Conservation (phyloP, 2,888 invertebrate genomes). For the Synergus laeviventris region DNA sequence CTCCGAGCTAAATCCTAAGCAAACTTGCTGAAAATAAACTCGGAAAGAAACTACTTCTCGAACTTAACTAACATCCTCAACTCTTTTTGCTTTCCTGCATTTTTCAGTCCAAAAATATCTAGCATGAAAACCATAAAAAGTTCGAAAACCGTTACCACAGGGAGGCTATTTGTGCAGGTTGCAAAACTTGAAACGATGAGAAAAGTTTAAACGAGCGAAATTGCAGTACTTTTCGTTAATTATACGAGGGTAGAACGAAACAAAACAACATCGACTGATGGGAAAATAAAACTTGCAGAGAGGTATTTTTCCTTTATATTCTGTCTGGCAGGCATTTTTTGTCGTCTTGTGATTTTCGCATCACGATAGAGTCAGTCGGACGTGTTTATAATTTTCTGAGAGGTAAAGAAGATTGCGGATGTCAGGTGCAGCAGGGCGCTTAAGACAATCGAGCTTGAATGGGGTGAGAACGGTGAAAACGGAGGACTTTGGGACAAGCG, state of each 20-base stretch:
- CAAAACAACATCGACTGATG: slow-evolving; percentile 18
- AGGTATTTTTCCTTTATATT: slow-evolving; percentile 33
- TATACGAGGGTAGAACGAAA: slow-evolving; percentile 37
- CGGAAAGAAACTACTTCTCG: not conserved
- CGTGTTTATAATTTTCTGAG: slow-evolving; percentile 71
- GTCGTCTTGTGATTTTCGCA: slow-evolving; percentile 4
- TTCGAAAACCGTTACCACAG: slow-evolving; percentile 11
- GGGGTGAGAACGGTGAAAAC: slow-evolving; percentile 68
- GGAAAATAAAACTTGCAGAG: slow-evolving; percentile 28
- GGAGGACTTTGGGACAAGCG: slow-evolving; percentile 68
- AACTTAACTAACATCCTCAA: not conserved
- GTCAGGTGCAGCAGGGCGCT: slow-evolving; percentile 71
- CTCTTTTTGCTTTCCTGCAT: not conserved
- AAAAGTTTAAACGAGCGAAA: slow-evolving; percentile 35
- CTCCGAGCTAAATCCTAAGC: not conserved
- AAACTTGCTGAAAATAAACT: not conserved
- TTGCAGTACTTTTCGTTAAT: slow-evolving; percentile 39
- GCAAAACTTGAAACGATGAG: slow-evolving; percentile 27
- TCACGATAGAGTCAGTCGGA: slow-evolving; percentile 49
- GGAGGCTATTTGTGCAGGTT: slow-evolving; percentile 11
- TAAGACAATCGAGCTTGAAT: slow-evolving; percentile 61
- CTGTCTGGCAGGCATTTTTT: not conserved
- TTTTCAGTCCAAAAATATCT: not conserved
- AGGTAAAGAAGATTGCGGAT: slow-evolving; percentile 71
- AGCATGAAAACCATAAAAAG: slow-evolving; percentile 25